Evolutionary conservation across 2,113 vertebrate genomes (phyloP), one percentile per base, ranked within the genome.

Genomic region (Pomatostomus ruficeps): DNA sequence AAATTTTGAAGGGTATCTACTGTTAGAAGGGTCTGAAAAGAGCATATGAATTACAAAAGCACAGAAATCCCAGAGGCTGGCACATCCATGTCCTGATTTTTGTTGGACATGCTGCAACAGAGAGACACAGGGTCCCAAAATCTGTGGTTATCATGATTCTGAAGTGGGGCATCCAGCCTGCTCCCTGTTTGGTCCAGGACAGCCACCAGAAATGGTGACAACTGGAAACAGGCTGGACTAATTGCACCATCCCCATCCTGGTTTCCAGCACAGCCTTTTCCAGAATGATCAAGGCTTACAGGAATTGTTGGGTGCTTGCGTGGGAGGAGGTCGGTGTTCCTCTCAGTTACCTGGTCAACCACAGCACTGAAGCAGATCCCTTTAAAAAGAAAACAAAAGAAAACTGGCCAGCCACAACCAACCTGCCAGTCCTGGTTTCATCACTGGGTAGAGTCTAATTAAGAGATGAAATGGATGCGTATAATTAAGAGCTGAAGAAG

Each of bases 401-500:
- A 88, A 76, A 48, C 14, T 55, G 45, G 33, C 14, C 63, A 73
- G 16, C 46, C 49, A 46, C 31, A 70, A 84, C 16, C 31, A 89
- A 43, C 19, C 11, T 78, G 40, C 14, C 48, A 59, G 24, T 40
- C 46, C 77, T 75, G 25, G 31, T 67, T 85, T 81, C 52, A 71
- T 65, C 48, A 52, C 2, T 63, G 48, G 36, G 16, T 51, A 71
- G n/a, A 51, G 13, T 9, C 20, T 55, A 87, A 82, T 88, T 79
- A 91, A 81, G 66, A 85, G 57, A 75, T 72, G 3, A 86, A 91
- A 66, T 21, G 12, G 51, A 54, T 74, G 40, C 0, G 25, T 48
- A 33, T 67, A 80, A 75, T 75, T 81, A 94, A 80, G 58, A 92
- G 72, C 51, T 46, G 1, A 89, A 94, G 55, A 36, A 63, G 52